phyloP scores from a whole-genome alignment of 2,888 invertebrate species.

The Megaustenia siamemsis region DNA sequence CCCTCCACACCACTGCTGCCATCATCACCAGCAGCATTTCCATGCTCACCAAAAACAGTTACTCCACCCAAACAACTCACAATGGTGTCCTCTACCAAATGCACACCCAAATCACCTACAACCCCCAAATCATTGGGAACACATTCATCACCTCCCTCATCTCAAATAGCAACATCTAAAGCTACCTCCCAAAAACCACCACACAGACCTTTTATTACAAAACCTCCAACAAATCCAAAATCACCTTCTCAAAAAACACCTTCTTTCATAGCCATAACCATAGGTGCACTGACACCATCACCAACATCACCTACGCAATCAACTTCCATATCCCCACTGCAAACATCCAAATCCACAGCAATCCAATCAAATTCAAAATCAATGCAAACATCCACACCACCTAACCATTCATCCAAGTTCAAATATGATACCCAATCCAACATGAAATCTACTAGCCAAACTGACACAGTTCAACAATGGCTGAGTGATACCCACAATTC shows the following conservation, averaged over 20 bases:
- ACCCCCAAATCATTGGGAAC: neutral
- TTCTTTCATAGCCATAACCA: neutral
- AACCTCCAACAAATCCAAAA: too few relatives aligned
- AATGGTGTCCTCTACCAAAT: neutral
- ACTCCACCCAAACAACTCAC: neutral
- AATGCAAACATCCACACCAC: neutral
- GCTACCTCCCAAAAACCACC: neutral
- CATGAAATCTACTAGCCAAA: neutral
- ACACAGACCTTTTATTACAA: neutral
- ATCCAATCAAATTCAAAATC: neutral
- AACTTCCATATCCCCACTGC: neutral
- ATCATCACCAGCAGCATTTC: neutral
- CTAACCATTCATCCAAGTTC: neutral
- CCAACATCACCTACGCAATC: neutral
- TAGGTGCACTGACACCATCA: too few relatives aligned
- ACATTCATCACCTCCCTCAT: neutral
- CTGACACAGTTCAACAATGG: slow-evolving; percentile 9
- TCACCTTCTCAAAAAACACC: neutral
- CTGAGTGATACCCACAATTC: neutral
- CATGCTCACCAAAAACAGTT: neutral
- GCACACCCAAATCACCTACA: neutral
- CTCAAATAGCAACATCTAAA: neutral
- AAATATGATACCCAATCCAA: neutral
- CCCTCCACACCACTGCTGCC: neutral
- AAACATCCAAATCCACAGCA: neutral